Evolutionary conservation across 2,797 vertebrate genomes (phyloP), one percentile per base, ranked within the genome.

Genomic region (Bufotes viridis): DNA sequence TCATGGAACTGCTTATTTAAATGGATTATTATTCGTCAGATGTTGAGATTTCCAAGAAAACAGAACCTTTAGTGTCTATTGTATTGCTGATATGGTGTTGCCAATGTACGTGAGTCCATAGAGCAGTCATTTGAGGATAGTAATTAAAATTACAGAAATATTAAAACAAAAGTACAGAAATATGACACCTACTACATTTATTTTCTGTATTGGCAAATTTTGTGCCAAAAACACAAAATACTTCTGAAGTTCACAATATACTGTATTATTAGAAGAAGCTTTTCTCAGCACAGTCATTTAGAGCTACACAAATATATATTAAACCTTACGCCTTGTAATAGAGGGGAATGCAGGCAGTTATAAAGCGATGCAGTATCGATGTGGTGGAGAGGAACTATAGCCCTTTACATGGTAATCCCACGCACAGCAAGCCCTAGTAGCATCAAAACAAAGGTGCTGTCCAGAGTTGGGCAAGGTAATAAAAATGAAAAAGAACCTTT

Each of bases 1-100:
- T 24, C 18, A 24, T 29, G 29, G 29, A 78, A 82, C 14, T 2
- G 24, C 49, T 76, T 26, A 42, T 82, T 24, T 53, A 75, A 75
- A 49, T 81, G 18, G 42, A 55, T 76, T 60, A 20, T 53, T 60
- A 34, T 29, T 72, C 58, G 29, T 63, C 61, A 69, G 26, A 20
- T 34, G 22, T 26, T 75, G 81, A 75, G 17, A 58, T 81, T 75
- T 57, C 70, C 17, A 69, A 86, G 24, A 55, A 69, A 86, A 60
- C 69, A 15, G 12, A 85, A 55, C n/a, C 11, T 24, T 61, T 81
- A 72, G 11, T 75, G 63, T 81, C 42, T 4, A 76, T 80, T 85
- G 20, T 60, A 67, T 78, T 76, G 24, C 65, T 88, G 49, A 70
- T 75, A 67, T 29, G 53, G 8, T 67, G 60, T 57, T 14, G n/a